Conservation (phyloP, 2,797 vertebrate genomes). For the Epinephelus malabaricus region DNA sequence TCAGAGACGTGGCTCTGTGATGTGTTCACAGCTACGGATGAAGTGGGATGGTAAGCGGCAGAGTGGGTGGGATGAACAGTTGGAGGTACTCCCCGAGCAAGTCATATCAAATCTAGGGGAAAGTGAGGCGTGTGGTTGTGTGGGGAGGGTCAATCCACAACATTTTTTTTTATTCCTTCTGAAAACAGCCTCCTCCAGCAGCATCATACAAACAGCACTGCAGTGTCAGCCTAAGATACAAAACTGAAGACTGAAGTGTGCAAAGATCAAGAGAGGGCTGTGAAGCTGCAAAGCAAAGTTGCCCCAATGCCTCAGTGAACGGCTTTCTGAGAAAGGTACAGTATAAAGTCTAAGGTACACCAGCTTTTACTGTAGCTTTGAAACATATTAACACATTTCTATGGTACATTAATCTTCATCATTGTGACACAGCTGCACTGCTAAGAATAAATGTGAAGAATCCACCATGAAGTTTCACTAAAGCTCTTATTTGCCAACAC, state of each 20-base stretch:
- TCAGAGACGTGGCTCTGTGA: conserved; percentile 3
- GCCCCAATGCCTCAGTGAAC: neutral
- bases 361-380: neutral
- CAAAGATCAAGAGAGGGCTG: neutral
- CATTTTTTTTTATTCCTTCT: neutral
- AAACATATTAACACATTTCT: neutral
- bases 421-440: neutral
- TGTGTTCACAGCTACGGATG: conserved; percentile 17
- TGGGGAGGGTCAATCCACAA: neutral
- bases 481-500: neutral
- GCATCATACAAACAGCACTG: neutral
- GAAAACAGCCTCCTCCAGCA: neutral
- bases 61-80: conserved; percentile 15
- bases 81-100: neutral
- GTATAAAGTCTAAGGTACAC: too few relatives aligned
- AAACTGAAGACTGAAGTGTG: neutral
- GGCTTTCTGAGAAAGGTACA: neutral
- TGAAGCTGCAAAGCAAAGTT: neutral
- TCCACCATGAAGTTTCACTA: neutral
- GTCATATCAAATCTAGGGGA: conserved; percentile 1
- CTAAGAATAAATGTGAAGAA: neutral
- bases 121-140: neutral
- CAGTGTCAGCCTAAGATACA: neutral
- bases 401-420: neutral
- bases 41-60: neutral